Evolutionary conservation across 2,113 vertebrate species (phyloP).

Genomic region (Melozone crissalis): DNA sequence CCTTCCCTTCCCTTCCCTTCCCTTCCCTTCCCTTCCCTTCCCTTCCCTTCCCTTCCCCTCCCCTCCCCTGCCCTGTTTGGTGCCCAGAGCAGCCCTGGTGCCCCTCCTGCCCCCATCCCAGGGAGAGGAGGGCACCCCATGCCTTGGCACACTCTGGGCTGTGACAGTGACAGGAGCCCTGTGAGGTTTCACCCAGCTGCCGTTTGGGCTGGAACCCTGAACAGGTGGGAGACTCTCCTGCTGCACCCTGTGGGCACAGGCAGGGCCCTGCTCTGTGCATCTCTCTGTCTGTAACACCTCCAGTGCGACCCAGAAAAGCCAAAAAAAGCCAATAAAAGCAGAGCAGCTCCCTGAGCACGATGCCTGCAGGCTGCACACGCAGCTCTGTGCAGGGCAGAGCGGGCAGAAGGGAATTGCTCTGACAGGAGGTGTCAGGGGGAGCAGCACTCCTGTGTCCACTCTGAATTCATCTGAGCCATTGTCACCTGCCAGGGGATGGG

Average conservation of each 20-base stretch:
- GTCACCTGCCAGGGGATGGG: neutral
- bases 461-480: neutral
- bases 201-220: neutral
- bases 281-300: neutral
- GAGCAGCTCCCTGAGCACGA: neutral
- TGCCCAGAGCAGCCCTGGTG: rapidly evolving
- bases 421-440: neutral
- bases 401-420: neutral
- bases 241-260: neutral
- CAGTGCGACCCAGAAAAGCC: neutral
- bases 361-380: neutral
- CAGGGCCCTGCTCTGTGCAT: neutral
- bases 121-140: rapidly evolving
- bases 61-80: neutral
- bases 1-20: no score
- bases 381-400: neutral
- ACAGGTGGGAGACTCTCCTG: neutral
- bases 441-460: neutral
- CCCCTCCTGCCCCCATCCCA: neutral
- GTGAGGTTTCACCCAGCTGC: neutral
- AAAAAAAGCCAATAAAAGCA: no score
- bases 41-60: no score
- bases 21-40: no score
- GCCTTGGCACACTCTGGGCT: no score
- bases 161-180: no score